phyloP scores from a whole-genome alignment of 2,888 invertebrate genomes.

The Scelioninae gen. 1 region DNA sequence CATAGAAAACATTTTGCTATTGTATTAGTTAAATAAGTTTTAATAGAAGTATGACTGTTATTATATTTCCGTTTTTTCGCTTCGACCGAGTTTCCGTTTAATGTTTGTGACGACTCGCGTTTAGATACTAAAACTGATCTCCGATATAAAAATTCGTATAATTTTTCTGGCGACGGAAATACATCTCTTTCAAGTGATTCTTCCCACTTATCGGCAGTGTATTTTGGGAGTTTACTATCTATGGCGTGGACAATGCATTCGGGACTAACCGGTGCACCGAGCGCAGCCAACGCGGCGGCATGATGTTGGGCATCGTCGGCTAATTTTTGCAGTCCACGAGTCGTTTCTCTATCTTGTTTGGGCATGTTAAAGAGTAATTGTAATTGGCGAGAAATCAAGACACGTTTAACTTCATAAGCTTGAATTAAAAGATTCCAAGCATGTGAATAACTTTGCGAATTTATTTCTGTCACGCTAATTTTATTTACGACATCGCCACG shows the following conservation, averaged over 20 bases:
- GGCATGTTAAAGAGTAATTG: not conserved
- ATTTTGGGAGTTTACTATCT: not conserved
- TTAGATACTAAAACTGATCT: too few relatives aligned
- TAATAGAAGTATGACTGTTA: too few relatives aligned
- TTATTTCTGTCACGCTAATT: not conserved
- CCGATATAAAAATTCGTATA: too few relatives aligned
- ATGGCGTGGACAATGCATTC: not conserved
- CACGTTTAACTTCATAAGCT: not conserved
- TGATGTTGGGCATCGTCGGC: constrained; percentile 1
- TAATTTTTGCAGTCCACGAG: not conserved
- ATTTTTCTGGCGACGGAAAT: too few relatives aligned
- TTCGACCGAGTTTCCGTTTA: too few relatives aligned
- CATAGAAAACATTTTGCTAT: too few relatives aligned
- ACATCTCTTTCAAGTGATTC: too few relatives aligned
- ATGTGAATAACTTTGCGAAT: not conserved
- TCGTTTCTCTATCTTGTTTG: not conserved
- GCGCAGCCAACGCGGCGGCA: not conserved
- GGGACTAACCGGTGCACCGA: not conserved
- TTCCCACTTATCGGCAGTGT: not conserved
- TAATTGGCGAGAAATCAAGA: not conserved
- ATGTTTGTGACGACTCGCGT: too few relatives aligned
- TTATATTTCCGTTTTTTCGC: too few relatives aligned
- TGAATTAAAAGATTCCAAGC: not conserved
- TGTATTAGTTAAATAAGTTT: too few relatives aligned
- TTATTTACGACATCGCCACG: not conserved